Conservation (phyloP, 2,888 invertebrate genomes). For the Ischnus inquisitorius region DNA sequence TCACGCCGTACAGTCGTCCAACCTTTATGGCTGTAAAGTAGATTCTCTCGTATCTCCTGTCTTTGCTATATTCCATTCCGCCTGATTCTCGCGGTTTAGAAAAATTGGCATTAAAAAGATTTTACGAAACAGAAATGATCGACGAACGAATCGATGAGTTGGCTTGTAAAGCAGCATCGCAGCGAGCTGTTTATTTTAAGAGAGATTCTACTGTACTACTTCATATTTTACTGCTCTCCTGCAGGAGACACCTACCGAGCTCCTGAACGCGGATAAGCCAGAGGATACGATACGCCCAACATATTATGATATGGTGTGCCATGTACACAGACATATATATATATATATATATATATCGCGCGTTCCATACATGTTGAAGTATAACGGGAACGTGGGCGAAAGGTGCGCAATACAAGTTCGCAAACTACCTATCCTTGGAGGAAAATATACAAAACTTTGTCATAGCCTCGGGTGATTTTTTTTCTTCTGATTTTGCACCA, state of each 20-base stretch:
- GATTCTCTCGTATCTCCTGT: slow-evolving; percentile 1
- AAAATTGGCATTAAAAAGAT: neutral
- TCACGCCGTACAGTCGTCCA: slow-evolving; percentile 38
- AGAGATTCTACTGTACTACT: slow-evolving; percentile 29
- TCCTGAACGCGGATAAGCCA: slow-evolving; percentile 55
- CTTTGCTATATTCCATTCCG: neutral
- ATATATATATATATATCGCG: neutral
- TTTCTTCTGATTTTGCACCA: slow-evolving; percentile 10
- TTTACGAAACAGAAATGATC: neutral
- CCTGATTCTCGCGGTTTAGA: neutral
- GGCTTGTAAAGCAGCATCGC: neutral
- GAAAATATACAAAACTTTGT: slow-evolving; percentile 15
- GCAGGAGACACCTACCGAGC: slow-evolving; percentile 55
- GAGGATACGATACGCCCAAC: slow-evolving; percentile 51
- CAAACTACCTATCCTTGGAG: slow-evolving; percentile 29
- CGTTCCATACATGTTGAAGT: slow-evolving; percentile 35
- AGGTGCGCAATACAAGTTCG: slow-evolving; percentile 24
- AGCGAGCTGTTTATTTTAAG: neutral
- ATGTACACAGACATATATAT: slow-evolving; percentile 2
- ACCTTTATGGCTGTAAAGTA: slow-evolving; percentile 35
- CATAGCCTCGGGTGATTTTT: neutral
- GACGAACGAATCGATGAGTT: neutral
- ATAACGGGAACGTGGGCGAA: slow-evolving; percentile 58
- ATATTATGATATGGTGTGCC: slow-evolving; percentile 48
- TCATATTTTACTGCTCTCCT: slow-evolving; percentile 41